Evolutionary conservation across 2,113 vertebrate species (phyloP), one percentile per base, ranked within the genome.

Genomic region (Tyrannus savana): DNA sequence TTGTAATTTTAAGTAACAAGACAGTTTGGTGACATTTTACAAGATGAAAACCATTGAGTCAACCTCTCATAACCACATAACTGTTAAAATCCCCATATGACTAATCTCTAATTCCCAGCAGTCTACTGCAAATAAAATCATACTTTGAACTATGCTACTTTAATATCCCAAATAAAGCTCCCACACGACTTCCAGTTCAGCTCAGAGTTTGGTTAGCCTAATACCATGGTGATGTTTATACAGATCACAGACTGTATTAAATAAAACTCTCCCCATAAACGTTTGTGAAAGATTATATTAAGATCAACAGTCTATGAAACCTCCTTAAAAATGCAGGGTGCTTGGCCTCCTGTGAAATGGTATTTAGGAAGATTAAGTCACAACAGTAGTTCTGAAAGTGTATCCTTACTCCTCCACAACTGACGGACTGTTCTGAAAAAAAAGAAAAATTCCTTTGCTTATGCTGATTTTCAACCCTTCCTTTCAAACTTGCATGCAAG

Each of bases 21-120:
- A 96, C 82, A 92, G 95, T 87, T 92, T 95, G 88, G 87, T 97
- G 96, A 97, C 95, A 97, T 96, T 96, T 97, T 96, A 96, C 89
- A 93, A 87, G 92, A 88, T 6, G 49, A 92, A 97, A 96, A 94
- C 68, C 84, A 93, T 94, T 97, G 95, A 98, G 89, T 96, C 96
- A 97, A 96, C 77, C 44, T 93, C 64, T 96, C 53, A 69, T 95
- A 85, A 94, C 93, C 90, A 96, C 87, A 94, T 74, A 93, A 94
- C 93, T 93, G 90, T 97, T 97, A 96, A 97, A 96, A 95, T 96
- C 79, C 66, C 73, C 91, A 71, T 93, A 94, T 96, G 94, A 97
- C 96, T 97, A 97, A 98, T 97, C 68, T 92, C 47, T 96, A 91
- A 97, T 98, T 97, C 94, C 95, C 93, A 94, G 92, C 67, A 96